phyloP scores from a whole-genome alignment of 1,140 invertebrate genomes.

The Habropoda laboriosa region DNA sequence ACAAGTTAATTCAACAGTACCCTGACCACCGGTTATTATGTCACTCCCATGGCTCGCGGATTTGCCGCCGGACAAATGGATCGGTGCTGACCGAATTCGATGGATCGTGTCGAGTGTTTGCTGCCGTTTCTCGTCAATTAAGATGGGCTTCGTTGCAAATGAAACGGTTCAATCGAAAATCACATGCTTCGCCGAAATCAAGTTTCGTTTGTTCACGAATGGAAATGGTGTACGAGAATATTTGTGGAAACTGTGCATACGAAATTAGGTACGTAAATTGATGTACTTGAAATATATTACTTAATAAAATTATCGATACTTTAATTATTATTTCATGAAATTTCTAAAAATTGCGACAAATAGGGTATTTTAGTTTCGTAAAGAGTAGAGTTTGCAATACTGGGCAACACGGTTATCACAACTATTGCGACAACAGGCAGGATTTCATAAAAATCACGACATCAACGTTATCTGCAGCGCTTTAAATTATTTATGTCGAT shows the following conservation, averaged over 20 bases:
- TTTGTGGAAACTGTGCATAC: not conserved
- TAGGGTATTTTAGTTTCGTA: no score
- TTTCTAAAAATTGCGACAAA: no score
- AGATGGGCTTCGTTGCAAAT: not conserved
- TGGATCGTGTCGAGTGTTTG: not conserved
- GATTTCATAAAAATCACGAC: not conserved
- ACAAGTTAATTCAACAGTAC: slow-evolving; percentile 55
- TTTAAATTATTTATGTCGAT: no score
- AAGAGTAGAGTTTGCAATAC: no score
- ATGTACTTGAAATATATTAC: no score
- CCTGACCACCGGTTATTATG: slow-evolving; percentile 15
- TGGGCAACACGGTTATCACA: not conserved
- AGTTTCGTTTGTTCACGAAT: no score
- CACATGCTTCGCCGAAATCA: no score
- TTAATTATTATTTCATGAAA: no score
- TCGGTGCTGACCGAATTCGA: not conserved
- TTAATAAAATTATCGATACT: no score
- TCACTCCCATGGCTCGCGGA: slow-evolving; percentile 15
- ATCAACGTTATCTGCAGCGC: no score
- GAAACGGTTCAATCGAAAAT: not conserved
- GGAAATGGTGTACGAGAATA: no score
- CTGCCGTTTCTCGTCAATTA: not conserved
- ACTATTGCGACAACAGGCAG: not conserved
- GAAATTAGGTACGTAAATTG: no score
- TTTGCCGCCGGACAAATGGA: slow-evolving; percentile 12